Evolutionary conservation across 2,888 invertebrate genomes (phyloP).

Genomic region (Chloroclystis v-ata): DNA sequence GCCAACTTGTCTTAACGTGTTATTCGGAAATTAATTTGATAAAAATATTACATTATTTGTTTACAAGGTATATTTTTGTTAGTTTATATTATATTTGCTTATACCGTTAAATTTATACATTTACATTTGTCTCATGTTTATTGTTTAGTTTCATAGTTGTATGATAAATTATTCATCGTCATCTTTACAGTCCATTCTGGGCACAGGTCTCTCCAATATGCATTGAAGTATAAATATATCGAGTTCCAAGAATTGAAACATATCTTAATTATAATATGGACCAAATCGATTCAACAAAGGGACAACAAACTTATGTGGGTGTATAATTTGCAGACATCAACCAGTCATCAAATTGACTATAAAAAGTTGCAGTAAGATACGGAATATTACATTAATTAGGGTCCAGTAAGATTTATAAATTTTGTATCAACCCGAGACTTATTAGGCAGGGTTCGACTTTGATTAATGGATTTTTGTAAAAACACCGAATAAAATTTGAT

Average conservation of each 20-base stretch:
- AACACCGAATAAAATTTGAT: conserved; percentile 25
- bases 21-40: conserved; percentile 4
- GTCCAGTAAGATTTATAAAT: conserved; percentile 36
- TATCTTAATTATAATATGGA: conserved; percentile 3
- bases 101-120: too few species aligned
- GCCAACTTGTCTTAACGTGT: conserved; percentile 20
- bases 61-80: too few species aligned
- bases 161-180: too few species aligned
- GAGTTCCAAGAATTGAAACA: not conserved
- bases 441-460: conserved; percentile 32
- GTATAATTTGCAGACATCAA: conserved; percentile 19
- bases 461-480: conserved; percentile 32
- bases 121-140: too few species aligned
- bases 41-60: conserved; percentile 1
- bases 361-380: conserved; percentile 32
- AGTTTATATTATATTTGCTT: too few species aligned
- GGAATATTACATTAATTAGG: conserved; percentile 43
- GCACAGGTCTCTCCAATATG: too few species aligned
- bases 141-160: too few species aligned
- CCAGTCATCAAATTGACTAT: conserved; percentile 11
- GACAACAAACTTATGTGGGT: conserved; percentile 16
- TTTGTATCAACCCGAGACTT: conserved; percentile 24
- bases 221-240: not conserved
- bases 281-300: conserved; percentile 9
- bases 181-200: too few species aligned